phyloP scores from a whole-genome alignment of 2,113 vertebrate genomes.

The Channa maculata region DNA sequence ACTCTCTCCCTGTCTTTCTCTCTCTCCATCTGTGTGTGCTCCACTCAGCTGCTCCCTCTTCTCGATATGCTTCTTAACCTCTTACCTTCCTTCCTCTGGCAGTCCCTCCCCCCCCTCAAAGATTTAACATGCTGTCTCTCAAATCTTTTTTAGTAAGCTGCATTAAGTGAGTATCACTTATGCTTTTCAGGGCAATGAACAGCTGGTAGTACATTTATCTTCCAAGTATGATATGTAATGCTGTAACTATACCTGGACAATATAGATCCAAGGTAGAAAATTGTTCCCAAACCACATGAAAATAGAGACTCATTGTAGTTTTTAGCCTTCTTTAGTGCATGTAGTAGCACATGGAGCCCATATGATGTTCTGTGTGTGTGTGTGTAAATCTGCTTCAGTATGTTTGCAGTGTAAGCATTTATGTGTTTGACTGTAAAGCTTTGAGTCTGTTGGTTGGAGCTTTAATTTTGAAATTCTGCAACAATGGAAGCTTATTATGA shows the following conservation, averaged over 20 bases:
- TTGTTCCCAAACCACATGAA: too few relatives aligned
- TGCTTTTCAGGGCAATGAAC: neutral
- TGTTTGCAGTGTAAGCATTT: constrained; percentile 23
- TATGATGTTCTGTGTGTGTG: constrained; percentile 52
- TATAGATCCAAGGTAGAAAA: neutral
- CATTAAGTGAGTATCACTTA: constrained; percentile 4
- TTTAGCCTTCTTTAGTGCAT: neutral
- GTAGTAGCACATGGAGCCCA: constrained; percentile 64
- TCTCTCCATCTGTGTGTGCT: constrained; percentile 25
- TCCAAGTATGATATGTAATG: too few relatives aligned
- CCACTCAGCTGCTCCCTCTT: constrained; percentile 58
- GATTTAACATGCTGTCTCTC: constrained; percentile 33
- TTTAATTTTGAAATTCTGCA: constrained; percentile 27
- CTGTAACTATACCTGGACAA: too few relatives aligned
- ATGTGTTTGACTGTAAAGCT: neutral
- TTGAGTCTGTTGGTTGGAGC: constrained; percentile 9
- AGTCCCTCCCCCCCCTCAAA: constrained; percentile 14
- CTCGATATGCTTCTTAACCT: constrained; percentile 54
- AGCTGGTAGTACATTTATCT: neutral
- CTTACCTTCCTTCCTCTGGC: constrained; percentile 64
- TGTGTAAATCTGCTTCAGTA: constrained; percentile 5
- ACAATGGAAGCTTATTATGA: neutral
- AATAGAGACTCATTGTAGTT: neutral
- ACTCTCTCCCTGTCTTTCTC: constrained; percentile 5
- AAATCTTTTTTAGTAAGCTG: constrained; percentile 22